These are phyloP conservation scores for Muntiacus reevesi DNA, from an alignment of 2,113 vertebrate genomes.

Conservation along the genomic window DNA sequence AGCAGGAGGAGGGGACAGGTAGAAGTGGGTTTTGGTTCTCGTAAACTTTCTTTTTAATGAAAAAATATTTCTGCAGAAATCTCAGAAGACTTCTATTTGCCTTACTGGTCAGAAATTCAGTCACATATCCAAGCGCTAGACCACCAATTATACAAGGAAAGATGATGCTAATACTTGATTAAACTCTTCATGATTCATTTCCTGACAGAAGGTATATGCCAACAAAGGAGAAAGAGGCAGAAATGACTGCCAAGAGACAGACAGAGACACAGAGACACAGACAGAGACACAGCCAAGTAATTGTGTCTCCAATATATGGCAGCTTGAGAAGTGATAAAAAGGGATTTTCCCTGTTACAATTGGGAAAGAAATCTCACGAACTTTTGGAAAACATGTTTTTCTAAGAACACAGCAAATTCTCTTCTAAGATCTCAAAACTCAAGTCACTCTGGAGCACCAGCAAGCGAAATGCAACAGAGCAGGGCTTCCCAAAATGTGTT, in stretches of 20 bases:
- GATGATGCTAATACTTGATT: not conserved
- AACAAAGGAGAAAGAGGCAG: not conserved
- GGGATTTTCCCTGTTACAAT: not conserved
- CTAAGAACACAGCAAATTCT: not conserved
- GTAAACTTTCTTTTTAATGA: not conserved
- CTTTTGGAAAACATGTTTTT: not conserved
- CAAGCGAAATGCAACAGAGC: not conserved
- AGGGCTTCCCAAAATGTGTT: not conserved
- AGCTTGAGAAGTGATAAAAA: not conserved
- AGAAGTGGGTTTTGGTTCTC: not conserved
- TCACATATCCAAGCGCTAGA: not conserved
- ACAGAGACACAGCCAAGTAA: not conserved
- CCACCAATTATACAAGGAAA: not conserved
- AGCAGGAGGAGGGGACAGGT: not conserved
- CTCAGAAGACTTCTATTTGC: not conserved
- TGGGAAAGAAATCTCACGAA: not conserved
- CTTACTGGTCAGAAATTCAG: not conserved
- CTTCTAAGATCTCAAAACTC: conserved; percentile 16
- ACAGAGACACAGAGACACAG: no score
- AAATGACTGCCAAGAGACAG: not conserved
- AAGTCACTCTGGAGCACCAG: not conserved
- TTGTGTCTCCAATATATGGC: not conserved
- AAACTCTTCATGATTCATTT: not conserved
- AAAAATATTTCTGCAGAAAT: not conserved
- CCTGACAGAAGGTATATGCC: not conserved